Conservation (phyloP, 2,797 vertebrate genomes). For the Psittacula derbiana region DNA sequence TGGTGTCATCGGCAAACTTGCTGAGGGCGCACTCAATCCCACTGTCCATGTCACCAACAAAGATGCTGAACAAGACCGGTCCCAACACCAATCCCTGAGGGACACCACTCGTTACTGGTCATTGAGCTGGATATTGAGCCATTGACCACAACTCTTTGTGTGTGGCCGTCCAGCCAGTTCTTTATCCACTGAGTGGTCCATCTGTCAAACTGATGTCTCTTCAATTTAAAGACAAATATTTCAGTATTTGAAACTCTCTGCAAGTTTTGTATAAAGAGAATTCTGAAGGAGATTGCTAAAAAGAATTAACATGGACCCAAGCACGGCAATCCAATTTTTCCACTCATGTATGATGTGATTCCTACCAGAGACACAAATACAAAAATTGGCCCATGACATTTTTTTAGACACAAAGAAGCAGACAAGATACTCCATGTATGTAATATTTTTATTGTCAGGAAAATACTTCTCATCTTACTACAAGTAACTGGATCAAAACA, state of each 20-base stretch:
- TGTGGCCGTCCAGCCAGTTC: too few relatives aligned
- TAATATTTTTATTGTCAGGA: conserved; percentile 41
- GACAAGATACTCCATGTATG: not conserved
- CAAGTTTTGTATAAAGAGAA: not conserved
- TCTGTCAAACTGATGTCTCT: too few relatives aligned
- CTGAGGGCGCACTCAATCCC: too few relatives aligned
- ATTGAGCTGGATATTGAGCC: too few relatives aligned
- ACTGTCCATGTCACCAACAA: too few relatives aligned
- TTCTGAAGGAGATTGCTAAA: not conserved
- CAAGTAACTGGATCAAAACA: conserved; percentile 12
- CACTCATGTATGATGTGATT: accelerated
- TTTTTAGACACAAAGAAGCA: not conserved
- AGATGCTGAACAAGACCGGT: too few relatives aligned
- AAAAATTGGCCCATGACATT: not conserved
- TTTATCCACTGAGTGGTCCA: too few relatives aligned
- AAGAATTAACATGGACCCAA: not conserved
- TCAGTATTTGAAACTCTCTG: not conserved
- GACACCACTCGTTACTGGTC: too few relatives aligned
- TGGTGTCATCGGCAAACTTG: too few relatives aligned
- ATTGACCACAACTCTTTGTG: too few relatives aligned
- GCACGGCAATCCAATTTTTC: not conserved
- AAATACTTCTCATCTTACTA: not conserved
- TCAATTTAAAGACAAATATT: too few relatives aligned
- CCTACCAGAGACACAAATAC: not conserved
- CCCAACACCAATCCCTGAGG: too few relatives aligned